Percentiles rank a stretch among this genome's conserved stretches.
Evolutionary conservation across 1,140 invertebrate genomes (phyloP).

Genomic region (Leucophenga varia): DNA sequence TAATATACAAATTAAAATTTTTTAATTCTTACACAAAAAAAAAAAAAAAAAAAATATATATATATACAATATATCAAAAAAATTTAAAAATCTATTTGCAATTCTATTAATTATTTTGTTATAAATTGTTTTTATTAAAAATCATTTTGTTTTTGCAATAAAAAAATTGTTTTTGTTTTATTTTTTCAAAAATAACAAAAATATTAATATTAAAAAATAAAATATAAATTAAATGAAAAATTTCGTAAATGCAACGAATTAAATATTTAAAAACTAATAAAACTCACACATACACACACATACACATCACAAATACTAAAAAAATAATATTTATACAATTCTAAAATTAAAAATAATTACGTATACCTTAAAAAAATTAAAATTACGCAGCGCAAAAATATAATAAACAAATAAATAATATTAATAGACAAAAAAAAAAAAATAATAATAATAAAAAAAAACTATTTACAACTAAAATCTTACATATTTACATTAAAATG

Average conservation of each 20-base stretch:
- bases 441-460: too few relatives aligned
- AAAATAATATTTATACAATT: not conserved
- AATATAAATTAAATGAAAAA: not conserved
- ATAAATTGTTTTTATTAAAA: not conserved
- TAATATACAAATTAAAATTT: not conserved
- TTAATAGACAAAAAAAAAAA: too few relatives aligned
- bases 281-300: not conserved
- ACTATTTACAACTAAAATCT: too few relatives aligned
- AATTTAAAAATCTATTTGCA: not conserved
- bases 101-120: not conserved
- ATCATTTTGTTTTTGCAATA: not conserved
- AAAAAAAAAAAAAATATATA: not conserved
- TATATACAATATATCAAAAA: not conserved
- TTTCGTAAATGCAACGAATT: not conserved
- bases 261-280: not conserved
- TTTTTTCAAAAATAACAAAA: not conserved
- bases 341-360: slow-evolving; percentile 4
- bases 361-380: too few relatives aligned
- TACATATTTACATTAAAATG: too few relatives aligned
- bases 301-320: slow-evolving; percentile 2
- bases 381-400: too few relatives aligned
- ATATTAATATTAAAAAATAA: not conserved
- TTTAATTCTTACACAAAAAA: not conserved
- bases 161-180: not conserved
- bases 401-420: too few relatives aligned